These are phyloP conservation scores for Ophthalmolycus amberensis DNA, from an alignment of 2,113 vertebrate species.

Conservation along the genomic window DNA sequence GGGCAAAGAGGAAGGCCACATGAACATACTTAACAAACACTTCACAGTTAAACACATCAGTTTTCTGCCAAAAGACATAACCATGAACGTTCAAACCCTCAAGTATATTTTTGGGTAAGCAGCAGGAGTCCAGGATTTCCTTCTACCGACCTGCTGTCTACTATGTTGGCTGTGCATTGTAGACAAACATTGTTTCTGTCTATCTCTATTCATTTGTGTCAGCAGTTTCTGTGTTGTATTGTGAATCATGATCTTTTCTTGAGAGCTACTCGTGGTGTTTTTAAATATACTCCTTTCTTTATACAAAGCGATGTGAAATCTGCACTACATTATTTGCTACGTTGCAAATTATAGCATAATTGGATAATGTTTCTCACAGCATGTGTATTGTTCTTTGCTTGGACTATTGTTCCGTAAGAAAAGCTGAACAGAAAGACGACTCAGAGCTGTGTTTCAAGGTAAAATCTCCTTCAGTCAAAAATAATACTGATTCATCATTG, in stretches of 20 bases:
- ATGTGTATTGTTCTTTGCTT: not conserved
- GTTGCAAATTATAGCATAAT: slow-evolving; percentile 36
- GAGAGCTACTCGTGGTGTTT: not conserved
- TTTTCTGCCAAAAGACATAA: not conserved
- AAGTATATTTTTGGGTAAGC: not conserved
- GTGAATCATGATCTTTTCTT: not conserved
- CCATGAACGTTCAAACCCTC: not conserved
- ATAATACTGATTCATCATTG: not conserved
- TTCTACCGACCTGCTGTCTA: not conserved
- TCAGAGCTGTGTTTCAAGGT: slow-evolving; percentile 2
- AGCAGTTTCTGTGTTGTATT: not conserved
- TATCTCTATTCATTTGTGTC: slow-evolving; percentile 1
- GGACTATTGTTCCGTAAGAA: not conserved
- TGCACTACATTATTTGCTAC: not conserved
- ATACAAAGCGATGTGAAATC: not conserved
- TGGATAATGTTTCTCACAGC: slow-evolving; percentile 28
- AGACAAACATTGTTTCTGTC: not conserved
- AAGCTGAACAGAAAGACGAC: not conserved
- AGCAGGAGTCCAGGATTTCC: not conserved
- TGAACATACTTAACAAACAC: not conserved
- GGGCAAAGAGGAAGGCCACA: not conserved
- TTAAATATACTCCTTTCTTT: slow-evolving; percentile 21
- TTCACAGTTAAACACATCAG: not conserved
- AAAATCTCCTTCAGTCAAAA: not conserved
- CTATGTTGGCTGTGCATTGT: not conserved